Conservation (phyloP, 2,888 invertebrate species). For the Plagodis dolabraria region DNA sequence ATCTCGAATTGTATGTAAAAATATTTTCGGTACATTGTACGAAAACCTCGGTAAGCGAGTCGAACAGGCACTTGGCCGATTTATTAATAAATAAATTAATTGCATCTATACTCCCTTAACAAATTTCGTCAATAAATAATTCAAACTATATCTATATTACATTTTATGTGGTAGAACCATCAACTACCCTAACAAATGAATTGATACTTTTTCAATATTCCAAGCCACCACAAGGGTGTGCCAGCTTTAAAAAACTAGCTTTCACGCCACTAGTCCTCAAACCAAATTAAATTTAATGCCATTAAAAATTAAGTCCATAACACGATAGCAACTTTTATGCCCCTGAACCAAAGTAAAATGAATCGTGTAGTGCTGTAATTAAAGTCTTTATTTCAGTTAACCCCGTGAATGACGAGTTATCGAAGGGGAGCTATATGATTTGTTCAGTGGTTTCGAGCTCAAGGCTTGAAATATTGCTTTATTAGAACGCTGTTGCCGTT, state of each 20-base stretch:
- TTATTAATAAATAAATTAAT: no score
- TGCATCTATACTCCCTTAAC: no score
- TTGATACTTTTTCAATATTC: constrained; percentile 32
- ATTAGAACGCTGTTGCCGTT: constrained; percentile 13
- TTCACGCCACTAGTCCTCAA: no score
- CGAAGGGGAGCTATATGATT: constrained; percentile 25
- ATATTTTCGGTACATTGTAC: no score
- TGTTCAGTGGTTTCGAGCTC: constrained; percentile 31
- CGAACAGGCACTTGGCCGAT: no score
- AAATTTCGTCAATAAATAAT: constrained; percentile 26
- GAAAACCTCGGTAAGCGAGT: no score
- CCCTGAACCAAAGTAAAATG: no score
- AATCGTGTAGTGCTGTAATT: background rate
- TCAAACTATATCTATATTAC: constrained; percentile 13
- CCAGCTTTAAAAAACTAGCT: no score
- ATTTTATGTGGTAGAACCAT: constrained; percentile 2
- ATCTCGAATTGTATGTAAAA: no score
- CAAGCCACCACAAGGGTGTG: constrained; percentile 30
- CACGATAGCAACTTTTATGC: no score
- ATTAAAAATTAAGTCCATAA: background rate
- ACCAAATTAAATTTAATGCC: no score
- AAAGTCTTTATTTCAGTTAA: constrained; percentile 17
- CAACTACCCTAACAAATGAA: constrained; percentile 33
- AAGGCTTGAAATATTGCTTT: constrained; percentile 17
- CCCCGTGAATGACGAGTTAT: background rate